phyloP scores from a whole-genome alignment of 2,113 vertebrate species.

The Zootoca vivipara region DNA sequence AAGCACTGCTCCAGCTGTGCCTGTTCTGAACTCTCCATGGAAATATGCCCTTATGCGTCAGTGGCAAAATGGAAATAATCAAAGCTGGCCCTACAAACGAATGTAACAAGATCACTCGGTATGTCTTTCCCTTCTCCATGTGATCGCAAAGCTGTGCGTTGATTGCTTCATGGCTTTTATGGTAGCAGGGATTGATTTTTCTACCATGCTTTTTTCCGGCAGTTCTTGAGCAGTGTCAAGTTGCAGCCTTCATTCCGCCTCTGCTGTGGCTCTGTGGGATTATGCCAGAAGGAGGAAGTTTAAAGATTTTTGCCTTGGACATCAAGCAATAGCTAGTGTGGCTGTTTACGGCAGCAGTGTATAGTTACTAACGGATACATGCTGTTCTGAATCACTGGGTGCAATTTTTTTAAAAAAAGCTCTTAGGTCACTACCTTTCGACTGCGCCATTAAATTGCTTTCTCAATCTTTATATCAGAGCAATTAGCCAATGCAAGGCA shows the following conservation, averaged over 20 bases:
- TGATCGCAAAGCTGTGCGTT: not conserved
- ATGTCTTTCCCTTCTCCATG: not conserved
- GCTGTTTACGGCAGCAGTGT: not conserved
- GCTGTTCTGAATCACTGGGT: constrained; percentile 23
- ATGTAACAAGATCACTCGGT: not conserved
- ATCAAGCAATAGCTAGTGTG: not conserved
- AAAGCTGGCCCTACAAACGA: not conserved
- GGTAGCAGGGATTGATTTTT: not conserved
- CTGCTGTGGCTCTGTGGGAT: not conserved
- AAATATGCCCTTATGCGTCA: not conserved
- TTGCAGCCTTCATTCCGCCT: not conserved
- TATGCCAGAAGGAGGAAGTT: not conserved
- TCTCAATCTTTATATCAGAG: constrained; percentile 32
- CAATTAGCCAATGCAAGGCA: constrained; percentile 53
- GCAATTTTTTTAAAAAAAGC: constrained; percentile 15
- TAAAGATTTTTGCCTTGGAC: constrained; percentile 17
- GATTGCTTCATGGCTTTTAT: constrained; percentile 5
- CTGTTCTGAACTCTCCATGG: not conserved
- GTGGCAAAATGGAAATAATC: not conserved
- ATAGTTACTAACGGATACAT: constrained; percentile 15
- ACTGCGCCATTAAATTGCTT: constrained; percentile 42
- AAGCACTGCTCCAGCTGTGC: not conserved
- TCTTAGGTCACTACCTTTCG: constrained; percentile 36
- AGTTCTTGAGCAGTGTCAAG: not conserved
- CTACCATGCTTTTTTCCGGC: not conserved